A percentile compares a stretch with the other conserved stretches of the same genome.
These are phyloP conservation scores for Cydia amplana DNA, from an alignment of 1,140 invertebrate species.

Conservation along the genomic window DNA sequence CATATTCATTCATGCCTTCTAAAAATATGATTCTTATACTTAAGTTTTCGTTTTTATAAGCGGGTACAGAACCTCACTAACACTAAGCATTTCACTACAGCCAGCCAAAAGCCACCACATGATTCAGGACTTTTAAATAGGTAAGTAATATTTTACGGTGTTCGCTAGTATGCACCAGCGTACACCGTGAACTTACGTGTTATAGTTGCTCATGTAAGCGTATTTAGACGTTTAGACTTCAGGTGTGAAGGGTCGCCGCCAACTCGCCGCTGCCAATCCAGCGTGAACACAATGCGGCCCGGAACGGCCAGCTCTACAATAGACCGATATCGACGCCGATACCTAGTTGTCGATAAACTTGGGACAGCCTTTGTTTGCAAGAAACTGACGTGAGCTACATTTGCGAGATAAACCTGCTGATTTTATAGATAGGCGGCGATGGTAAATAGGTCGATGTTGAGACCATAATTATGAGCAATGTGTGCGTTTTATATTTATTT, in stretches of 20 bases:
- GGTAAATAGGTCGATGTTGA: constrained; percentile 16
- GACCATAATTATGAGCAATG: background rate
- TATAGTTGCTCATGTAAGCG: too few relatives aligned
- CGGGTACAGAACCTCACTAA: too few relatives aligned
- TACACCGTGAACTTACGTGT: too few relatives aligned
- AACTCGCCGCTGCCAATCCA: constrained; percentile 27
- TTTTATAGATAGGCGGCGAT: background rate
- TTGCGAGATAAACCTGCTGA: constrained; percentile 31
- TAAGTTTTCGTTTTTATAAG: too few relatives aligned
- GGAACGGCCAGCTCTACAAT: constrained; percentile 29
- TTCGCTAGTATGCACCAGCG: too few relatives aligned
- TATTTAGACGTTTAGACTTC: constrained; percentile 5
- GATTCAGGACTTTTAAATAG: too few relatives aligned
- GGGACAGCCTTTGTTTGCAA: constrained; percentile 23
- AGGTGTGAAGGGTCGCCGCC: constrained; percentile 13
- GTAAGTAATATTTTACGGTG: too few relatives aligned
- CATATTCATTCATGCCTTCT: too few relatives aligned
- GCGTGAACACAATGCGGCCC: background rate
- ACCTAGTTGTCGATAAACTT: constrained; percentile 31
- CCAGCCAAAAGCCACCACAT: too few relatives aligned
- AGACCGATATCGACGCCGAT: constrained; percentile 19
- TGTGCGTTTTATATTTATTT: background rate
- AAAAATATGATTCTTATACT: too few relatives aligned
- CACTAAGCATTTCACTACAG: too few relatives aligned
- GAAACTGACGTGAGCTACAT: constrained; percentile 32